Evolutionary conservation across 2,113 vertebrate genomes (phyloP).

Genomic region (Arizona elegans): DNA sequence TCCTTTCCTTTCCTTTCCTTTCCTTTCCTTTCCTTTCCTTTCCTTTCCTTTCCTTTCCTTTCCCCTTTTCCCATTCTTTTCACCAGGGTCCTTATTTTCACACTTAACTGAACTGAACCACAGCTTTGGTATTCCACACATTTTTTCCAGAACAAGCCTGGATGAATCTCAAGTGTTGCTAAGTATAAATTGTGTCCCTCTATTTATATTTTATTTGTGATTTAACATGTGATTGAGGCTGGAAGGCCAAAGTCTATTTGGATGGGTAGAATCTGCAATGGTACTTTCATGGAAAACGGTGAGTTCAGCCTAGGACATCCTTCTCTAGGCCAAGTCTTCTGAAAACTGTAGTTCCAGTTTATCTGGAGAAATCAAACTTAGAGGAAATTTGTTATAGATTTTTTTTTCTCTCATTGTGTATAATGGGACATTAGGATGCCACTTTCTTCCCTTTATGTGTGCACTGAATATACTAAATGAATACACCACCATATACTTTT

Average conservation of each 20-base stretch:
- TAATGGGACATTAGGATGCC: background rate
- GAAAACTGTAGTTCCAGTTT: background rate
- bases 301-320: background rate
- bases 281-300: background rate
- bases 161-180: background rate
- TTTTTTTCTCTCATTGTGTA: background rate
- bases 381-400: background rate
- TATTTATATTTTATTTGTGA: background rate
- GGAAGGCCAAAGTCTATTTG: background rate
- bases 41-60: too few relatives aligned
- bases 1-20: too few relatives aligned
- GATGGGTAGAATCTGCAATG: background rate
- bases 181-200: background rate
- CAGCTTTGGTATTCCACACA: background rate
- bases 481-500: background rate
- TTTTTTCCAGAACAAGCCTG: background rate
- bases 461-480: background rate
- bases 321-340: background rate
- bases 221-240: background rate
- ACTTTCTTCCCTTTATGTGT: background rate
- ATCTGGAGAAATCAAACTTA: background rate
- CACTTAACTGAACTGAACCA: background rate
- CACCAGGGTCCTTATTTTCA: background rate
- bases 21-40: too few relatives aligned
- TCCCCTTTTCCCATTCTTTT: background rate